Evolutionary conservation across 2,797 vertebrate species (phyloP), one percentile per base, ranked within the genome.

Genomic region (Agapornis canus): DNA sequence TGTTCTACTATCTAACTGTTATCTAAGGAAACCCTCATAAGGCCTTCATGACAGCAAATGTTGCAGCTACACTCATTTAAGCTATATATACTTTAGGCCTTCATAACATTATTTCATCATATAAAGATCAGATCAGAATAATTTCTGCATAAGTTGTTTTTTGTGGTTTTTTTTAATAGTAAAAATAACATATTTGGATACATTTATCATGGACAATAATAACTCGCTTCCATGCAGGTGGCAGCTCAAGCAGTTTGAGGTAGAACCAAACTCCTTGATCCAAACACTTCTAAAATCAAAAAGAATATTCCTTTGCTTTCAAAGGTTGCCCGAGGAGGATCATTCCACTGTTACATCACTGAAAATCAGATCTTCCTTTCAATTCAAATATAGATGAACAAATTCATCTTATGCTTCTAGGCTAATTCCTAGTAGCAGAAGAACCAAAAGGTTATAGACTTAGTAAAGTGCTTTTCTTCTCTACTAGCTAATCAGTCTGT

Each of bases 341-440:
- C 54, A 94, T 86, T 95, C 92, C 57, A 90, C 93, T 92, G 79
- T 64, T 95, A 87, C 19, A 70, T 13, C 9, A 5, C 63, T 87
- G 82, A 91, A 97, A 95, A 96, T 83, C 70, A 96, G 78, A 93
- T 79, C 69, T 75, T 91, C 87, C 90, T 90, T 92, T 96, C 90
- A 94, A 89, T 96, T 96, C 94, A 95, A 95, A 95, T 69, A 72
- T 15, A 86, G 89, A 92, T 20, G 59, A 97, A 82, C 15, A 2
- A 84, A 95, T 94, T 87, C 16, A 72, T 86, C 93, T 95, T 61
- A 19, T 13, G 60, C 80, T 88, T 94, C 82, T 93, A 96, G 90
- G 82, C 64, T 95, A 90, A 65, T 57, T 43, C 60, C 57, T 60
- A 91, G 20, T 32, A 85, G 88, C 11, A 54, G 42, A 90, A 76